Base-by-base conservation (phyloP, 1,140 invertebrate species). In the Phymorhynchus buccinoides region DNA sequence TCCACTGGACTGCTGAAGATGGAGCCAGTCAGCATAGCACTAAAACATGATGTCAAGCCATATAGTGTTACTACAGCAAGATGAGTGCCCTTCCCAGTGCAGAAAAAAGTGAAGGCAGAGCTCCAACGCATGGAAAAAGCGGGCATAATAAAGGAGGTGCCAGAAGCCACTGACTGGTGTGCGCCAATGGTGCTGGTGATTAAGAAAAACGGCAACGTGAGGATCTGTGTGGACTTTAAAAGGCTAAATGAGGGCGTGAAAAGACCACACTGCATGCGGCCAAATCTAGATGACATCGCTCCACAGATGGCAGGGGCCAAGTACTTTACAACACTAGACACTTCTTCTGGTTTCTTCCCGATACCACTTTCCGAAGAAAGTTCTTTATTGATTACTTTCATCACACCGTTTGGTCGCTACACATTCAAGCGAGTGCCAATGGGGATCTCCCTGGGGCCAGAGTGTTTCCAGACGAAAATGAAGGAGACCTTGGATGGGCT, bases 341-440 rank as follows among this genome's bases (percentile, higher is more conserved):
- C 86, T 0, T 71, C 56, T 1, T 75, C 30, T 27, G 84, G 87
- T 37, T 85, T 88, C 84, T 88, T 44, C 48, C 85, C 88, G 39
- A 73, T 89, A 9, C 82, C 32, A 16, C 44, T 87, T 1, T 75
- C 79, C 4, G n/a, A 80, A 48, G 42, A 79, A 22, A 86, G 62
- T 62, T 56, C n/a, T n/a, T 35, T 78, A 22, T 52, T 88, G 1
- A 89, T 86, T 27, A 87, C 88, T 0, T 89, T 89, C 80, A 89
- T 89, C 30, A 88, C 87, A 7, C 93, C 93, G 12, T 94, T 93
- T 91, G 94, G 91, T 18, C 80, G 90, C n/a, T 94, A 86, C 81
- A 86, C 87, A 73, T 93, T 92, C 87, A 84, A 89, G 68, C 87
- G 93, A 42, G 80, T 94, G 22, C 93, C 93, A 12, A 94, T 94